These are phyloP conservation scores for Dioctria linearis DNA, from an alignment of 2,888 invertebrate species.

Conservation along the genomic window DNA sequence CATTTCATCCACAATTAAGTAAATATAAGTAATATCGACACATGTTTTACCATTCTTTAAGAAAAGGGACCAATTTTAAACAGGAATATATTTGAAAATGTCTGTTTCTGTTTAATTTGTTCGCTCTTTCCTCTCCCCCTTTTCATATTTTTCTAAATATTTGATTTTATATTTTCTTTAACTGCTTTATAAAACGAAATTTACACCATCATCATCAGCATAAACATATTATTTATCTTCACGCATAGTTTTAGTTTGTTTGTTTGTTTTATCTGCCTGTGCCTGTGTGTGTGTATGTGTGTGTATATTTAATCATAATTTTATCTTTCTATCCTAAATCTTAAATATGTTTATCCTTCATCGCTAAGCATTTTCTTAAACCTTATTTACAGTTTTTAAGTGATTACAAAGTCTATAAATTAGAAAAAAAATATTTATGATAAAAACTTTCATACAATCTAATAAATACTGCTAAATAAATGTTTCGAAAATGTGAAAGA, in stretches of 20 bases:
- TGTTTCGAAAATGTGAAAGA: slow-evolving; percentile 4
- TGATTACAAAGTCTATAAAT: slow-evolving; percentile 34
- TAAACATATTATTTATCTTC: too few species aligned
- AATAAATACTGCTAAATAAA: slow-evolving; percentile 46
- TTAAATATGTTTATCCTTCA: slow-evolving; percentile 24
- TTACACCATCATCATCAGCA: slow-evolving; percentile 16
- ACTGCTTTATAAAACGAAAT: slow-evolving; percentile 12
- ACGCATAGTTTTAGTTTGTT: not conserved
- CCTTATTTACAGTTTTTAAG: slow-evolving; percentile 22
- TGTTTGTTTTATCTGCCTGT: slow-evolving; percentile 8
- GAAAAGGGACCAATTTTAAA: too few species aligned
- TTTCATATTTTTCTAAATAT: too few species aligned
- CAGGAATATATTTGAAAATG: too few species aligned
- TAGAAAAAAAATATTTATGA: slow-evolving; percentile 29
- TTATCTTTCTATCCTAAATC: not conserved
- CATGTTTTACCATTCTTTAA: too few species aligned
- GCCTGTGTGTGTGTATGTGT: not conserved
- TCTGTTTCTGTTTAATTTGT: too few species aligned
- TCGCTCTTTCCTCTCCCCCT: too few species aligned
- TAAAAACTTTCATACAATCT: slow-evolving; percentile 25
- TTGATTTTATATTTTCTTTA: too few species aligned
- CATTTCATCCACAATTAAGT: too few species aligned
- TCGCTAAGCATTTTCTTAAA: slow-evolving; percentile 28
- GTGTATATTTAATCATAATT: slow-evolving; percentile 9
- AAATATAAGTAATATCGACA: too few species aligned